Base-by-base conservation (phyloP, 2,888 invertebrate species). In the Eurytoma californica region DNA sequence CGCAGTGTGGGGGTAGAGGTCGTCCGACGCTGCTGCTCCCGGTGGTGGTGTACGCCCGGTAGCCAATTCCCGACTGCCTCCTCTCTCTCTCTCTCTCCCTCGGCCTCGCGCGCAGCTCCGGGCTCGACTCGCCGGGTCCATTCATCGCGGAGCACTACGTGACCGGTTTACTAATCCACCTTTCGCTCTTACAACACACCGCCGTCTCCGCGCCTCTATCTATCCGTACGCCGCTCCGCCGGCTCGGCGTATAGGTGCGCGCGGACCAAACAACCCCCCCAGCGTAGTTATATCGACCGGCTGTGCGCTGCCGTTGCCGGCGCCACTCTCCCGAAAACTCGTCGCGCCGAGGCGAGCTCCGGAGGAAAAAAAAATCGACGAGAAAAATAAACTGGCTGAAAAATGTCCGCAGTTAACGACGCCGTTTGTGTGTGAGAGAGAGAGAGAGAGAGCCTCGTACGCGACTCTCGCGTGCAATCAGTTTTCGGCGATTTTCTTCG, bases 71-170 rank as follows among this genome's bases (percentile, higher is more conserved):
- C 67, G 66, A 57, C 68, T 70, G 20, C 57, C 74, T 76, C 76
- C 66, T 77, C 72, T 39, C 55, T 78, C 83, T 72, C 69, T 63
- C 68, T 58, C 39, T 77, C 39, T 60, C 76, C 69, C 80, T 63
- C 55, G 28, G 20, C 24, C 57, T 58, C 60, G 4, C 61, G 47
- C 67, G 74, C 67, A 55, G 66, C 60, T 28, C 58, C 65, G 87
- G 86, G 87, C 58, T 73, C 75, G 68, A 80, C 53, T 73, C 68
- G 58, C 49, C 87, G 88, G 90, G 88, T 90, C 89, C 90, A 90
- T 90, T 90, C 90, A 89, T 90, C 88, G 89, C 88, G 86, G 88
- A 84, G 87, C 87, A 87, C 87, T 90, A 90, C 90, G 90, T 90
- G 90, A 90, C 89, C 88, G 87, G 89, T 88, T 88, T 90, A 87